phyloP scores from a whole-genome alignment of 2,888 invertebrate species.

The Morinoia aosen region DNA sequence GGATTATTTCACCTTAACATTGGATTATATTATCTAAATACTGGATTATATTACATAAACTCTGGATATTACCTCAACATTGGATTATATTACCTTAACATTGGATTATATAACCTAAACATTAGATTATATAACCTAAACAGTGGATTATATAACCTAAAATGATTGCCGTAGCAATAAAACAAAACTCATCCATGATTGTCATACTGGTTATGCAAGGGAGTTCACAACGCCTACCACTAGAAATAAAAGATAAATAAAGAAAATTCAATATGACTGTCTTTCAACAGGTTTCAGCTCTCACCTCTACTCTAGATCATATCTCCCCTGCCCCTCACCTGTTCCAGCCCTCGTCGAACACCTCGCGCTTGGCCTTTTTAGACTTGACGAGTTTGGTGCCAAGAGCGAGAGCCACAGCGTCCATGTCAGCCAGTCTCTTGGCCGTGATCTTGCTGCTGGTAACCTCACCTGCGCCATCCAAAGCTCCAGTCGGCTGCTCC shows the following conservation, averaged over 20 bases:
- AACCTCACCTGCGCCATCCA: constrained; percentile 1
- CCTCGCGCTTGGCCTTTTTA: constrained; percentile 89
- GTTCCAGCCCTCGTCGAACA: constrained; percentile 93
- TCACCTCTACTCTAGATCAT: constrained; percentile 76
- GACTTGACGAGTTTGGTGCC: constrained; percentile 93
- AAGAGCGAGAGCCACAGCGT: constrained; percentile 90
- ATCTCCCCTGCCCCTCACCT: constrained; percentile 80
- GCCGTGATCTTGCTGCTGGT: constrained; percentile 71
- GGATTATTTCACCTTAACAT: too few relatives aligned
- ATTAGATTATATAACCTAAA: not conserved
- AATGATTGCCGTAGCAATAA: not conserved
- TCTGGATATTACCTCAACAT: too few relatives aligned
- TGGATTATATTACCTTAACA: too few relatives aligned
- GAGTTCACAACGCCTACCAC: too few relatives aligned
- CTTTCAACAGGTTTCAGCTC: constrained; percentile 80
- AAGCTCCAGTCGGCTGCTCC: constrained; percentile 69
- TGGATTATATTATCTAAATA: too few relatives aligned
- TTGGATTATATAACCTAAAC: too few relatives aligned
- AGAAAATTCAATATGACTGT: too few relatives aligned
- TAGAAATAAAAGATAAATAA: too few relatives aligned
- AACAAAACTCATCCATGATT: too few relatives aligned
- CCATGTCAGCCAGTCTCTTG: constrained; percentile 78
- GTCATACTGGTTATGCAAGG: too few relatives aligned
- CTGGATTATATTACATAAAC: too few relatives aligned
- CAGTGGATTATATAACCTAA: not conserved